Base-by-base conservation (phyloP, 2,113 vertebrate species). In the Semicossyphus pulcher region DNA sequence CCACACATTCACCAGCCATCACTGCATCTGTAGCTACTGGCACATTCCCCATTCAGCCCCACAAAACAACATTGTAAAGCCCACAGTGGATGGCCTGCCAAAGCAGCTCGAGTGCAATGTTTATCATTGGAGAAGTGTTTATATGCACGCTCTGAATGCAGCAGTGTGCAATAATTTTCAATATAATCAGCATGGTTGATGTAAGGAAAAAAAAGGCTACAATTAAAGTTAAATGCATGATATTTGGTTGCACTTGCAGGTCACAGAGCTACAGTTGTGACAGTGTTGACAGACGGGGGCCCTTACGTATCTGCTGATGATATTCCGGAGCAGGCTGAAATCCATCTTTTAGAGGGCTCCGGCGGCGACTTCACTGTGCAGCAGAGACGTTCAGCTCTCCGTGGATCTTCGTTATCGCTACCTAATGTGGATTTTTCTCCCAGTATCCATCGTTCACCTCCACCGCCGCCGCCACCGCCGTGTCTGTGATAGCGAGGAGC, bases 271-370 rank as follows among this genome's bases (percentile, higher is more conserved):
- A 54, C 68, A 86, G 73, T 44, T 81, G 77, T 72, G 78, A 80
- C 74, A 63, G 61, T 37, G 47, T 61, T 76, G 78, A 80, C 72
- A 63, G 71, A 78, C 29, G 44, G 56, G 58, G 78, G 61, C 44
- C 56, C 92, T 93, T 88, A 93, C 92, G 79, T 88, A 93, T 93
- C 92, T 90, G 73, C 83, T 86, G 90, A 93, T 92, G 86, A 92
- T 84, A 41, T 88, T 91, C 89, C 92, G 90, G 79, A 93, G 86
- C 80, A 52, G 84, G 72, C 26, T 92, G 84, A 93, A 89, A 89
- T 93, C 91, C 92, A 93, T 93, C 87, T 82, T 92, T 62, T 4
- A 62, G 31, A n/a, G 75, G 60, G 87, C 78, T 45, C 80, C 70
- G 67, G 61, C 71, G 66, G 72, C 63, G 66, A 69, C 51, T 60